Evolutionary conservation across 2,113 vertebrate species (phyloP), one percentile per base, ranked within the genome.

Genomic region (Lophura nycthemera): DNA sequence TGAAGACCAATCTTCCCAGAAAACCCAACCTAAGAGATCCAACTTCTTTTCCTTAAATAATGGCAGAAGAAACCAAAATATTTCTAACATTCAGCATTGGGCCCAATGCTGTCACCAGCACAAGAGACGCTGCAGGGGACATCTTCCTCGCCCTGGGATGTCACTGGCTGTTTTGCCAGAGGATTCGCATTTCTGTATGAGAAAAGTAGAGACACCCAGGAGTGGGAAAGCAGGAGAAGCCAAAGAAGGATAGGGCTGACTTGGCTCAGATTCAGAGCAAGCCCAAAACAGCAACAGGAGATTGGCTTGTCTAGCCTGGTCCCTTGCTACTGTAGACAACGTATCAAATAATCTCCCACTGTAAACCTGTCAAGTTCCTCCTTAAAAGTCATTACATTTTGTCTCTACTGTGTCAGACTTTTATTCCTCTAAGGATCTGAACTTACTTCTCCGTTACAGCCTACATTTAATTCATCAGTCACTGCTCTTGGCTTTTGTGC

Each of bases 171-270:
- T 18, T 61, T n/a, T 38, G 38, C 38, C 38, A 38, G 11, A 74
- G 47, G 11, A n/a, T 13, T 16, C 0, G 2, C 13, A 30, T 20
- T 9, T 13, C 18, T 59, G n/a, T 14, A 24, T 0, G 69, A 56
- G 29, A 20, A 52, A 48, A 65, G 61, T 27, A 65, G n/a, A 69
- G 24, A 70, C 2, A 27, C n/a, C 22, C 10, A 17, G 36, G 52
- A 47, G 17, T 1, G 3, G 17, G 29, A n/a, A 48, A 60, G 42
- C 18, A 34, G 32, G 11, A 64, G 34, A 61, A 60, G 38, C 7
- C 13, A 29, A 60, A 88, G 34, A 66, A 18, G 47, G 7, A 36
- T 5, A 24, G 8, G 18, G 19, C 18, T 54, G 56, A 16, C 11
- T 61, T 83, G 13, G 20, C 3, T 89, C 40, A 59, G 61, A 40